Percentiles rank a stretch among this genome's conserved stretches.
These are phyloP conservation scores for Megalopta genalis DNA, from an alignment of 1,140 invertebrate genomes.

Conservation along the genomic window DNA sequence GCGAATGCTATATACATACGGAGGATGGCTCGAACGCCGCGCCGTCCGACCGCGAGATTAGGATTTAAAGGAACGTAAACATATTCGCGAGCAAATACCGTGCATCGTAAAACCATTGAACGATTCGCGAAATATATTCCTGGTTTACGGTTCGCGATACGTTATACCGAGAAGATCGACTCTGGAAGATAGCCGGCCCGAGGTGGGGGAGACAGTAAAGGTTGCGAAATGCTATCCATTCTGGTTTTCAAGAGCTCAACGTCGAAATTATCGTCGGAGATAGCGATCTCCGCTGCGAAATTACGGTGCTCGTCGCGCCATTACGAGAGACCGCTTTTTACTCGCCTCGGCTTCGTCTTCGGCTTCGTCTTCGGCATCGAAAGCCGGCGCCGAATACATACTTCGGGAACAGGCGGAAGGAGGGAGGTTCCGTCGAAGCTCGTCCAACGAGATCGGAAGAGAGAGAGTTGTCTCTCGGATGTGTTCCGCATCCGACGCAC, in stretches of 20 bases:
- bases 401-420: slow-evolving; percentile 17
- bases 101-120: background rate
- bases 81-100: slow-evolving; percentile 15
- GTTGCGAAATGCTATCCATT: background rate
- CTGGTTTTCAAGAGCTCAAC: slow-evolving; percentile 5
- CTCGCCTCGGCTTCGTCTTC: too few relatives aligned
- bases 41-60: slow-evolving; percentile 1
- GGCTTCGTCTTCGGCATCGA: too few relatives aligned
- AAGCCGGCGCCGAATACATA: too few relatives aligned
- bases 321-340: background rate
- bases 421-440: slow-evolving; percentile 34
- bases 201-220: background rate
- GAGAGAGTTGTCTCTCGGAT: slow-evolving; percentile 42
- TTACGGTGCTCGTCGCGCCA: slow-evolving; percentile 39
- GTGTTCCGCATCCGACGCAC: slow-evolving; percentile 38
- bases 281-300: background rate
- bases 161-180: background rate
- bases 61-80: slow-evolving; percentile 28
- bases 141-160: slow-evolving; percentile 6
- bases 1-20: background rate
- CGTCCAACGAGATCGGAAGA: background rate
- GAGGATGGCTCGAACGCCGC: slow-evolving; percentile 4
- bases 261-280: slow-evolving; percentile 30
- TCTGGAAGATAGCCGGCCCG: background rate
- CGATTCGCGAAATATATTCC: background rate